Conservation (phyloP, 2,113 vertebrate species). For the Clinocottus analis region DNA sequence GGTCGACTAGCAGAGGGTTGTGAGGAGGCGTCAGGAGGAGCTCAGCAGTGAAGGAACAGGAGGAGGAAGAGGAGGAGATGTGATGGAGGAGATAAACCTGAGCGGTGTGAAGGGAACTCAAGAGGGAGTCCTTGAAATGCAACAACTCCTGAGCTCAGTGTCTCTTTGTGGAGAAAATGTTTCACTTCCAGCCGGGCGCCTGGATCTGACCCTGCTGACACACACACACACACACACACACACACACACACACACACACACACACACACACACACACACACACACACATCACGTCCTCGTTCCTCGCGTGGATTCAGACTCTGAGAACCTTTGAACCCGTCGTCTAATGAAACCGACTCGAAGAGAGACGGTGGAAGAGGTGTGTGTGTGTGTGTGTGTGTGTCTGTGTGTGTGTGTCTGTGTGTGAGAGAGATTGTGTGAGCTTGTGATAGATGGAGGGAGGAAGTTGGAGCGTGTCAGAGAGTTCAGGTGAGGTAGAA, state of each 20-base stretch:
- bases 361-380: conserved; percentile 15
- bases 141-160: not conserved
- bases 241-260: not conserved
- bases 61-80: no score
- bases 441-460: conserved; percentile 27
- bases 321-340: conserved; percentile 36
- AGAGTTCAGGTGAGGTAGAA: conserved; percentile 26
- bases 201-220: conserved; percentile 4
- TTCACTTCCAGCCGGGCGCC: not conserved
- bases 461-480: conserved; percentile 9
- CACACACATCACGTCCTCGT: conserved; percentile 40
- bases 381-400: no score
- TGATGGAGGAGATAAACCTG: not conserved
- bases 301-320: conserved; percentile 58
- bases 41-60: not conserved
- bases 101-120: not conserved
- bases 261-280: not conserved
- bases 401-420: no score
- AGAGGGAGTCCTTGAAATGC: not conserved
- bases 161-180: not conserved
- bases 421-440: no score
- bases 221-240: not conserved
- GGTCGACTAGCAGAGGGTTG: not conserved
- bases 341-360: conserved; percentile 46
- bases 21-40: not conserved